Evolutionary conservation across 2,113 vertebrate species (phyloP).

Genomic region (Phyllostomus discolor): DNA sequence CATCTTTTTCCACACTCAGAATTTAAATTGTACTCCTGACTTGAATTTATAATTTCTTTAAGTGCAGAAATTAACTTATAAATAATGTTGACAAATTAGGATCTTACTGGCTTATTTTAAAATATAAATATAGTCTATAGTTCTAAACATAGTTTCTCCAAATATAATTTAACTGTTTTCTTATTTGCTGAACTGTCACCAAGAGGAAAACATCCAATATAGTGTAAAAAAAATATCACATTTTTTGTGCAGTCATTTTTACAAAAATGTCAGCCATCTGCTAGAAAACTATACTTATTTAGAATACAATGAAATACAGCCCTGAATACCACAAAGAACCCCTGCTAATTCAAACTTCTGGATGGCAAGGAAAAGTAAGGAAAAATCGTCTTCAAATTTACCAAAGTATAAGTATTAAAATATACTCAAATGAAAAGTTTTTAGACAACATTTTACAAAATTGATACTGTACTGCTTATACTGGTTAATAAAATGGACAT

Average conservation of each 20-base stretch:
- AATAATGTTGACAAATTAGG: conserved; percentile 25
- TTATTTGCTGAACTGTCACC: conserved; percentile 1
- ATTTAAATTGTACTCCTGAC: not conserved
- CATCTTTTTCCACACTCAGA: not conserved
- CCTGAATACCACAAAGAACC: not conserved
- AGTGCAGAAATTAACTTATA: conserved; percentile 22
- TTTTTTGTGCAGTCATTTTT: conserved; percentile 14
- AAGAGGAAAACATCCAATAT: not conserved
- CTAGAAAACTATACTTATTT: conserved; percentile 23
- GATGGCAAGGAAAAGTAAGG: not conserved
- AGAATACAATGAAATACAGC: not conserved
- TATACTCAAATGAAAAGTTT: not conserved
- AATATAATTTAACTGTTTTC: not conserved
- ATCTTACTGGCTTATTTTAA: not conserved
- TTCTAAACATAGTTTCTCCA: not conserved
- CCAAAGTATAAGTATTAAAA: not conserved
- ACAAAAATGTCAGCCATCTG: not conserved
- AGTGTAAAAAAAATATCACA: not conserved
- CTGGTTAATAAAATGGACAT: conserved; percentile 31
- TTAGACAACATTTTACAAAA: not conserved
- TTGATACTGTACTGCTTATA: not conserved
- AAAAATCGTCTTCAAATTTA: not conserved
- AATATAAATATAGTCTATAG: conserved; percentile 8
- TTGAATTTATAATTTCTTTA: conserved; percentile 50
- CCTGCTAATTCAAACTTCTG: not conserved